Evolutionary conservation across 2,888 invertebrate species (phyloP).

Genomic region (Dione juno): DNA sequence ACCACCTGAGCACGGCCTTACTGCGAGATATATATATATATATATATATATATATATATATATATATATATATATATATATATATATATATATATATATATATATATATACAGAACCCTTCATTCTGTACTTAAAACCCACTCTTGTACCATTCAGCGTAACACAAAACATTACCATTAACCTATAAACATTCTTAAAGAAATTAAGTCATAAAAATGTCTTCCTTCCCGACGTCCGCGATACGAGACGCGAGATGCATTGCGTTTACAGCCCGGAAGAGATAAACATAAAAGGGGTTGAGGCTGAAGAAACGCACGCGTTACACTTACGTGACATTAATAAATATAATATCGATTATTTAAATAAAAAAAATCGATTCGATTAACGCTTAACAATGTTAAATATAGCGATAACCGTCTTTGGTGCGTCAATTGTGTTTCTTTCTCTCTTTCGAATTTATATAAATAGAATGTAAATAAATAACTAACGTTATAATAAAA

Average conservation of each 20-base stretch:
- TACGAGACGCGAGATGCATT: slow-evolving; percentile 13
- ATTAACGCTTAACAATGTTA: too few species aligned
- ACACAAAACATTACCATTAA: slow-evolving; percentile 14
- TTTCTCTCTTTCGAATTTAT: too few species aligned
- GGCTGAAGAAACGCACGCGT: slow-evolving; percentile 2
- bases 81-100: too few species aligned
- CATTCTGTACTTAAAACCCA: not conserved
- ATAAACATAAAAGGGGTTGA: slow-evolving; percentile 26
- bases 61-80: too few species aligned
- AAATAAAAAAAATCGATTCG: not conserved
- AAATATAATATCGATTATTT: slow-evolving; percentile 8
- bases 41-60: too few species aligned
- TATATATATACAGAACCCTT: not conserved
- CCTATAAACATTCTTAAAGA: slow-evolving; percentile 21
- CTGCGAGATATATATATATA: too few species aligned
- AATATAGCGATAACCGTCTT: too few species aligned
- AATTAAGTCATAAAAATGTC: slow-evolving; percentile 23
- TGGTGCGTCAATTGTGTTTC: too few species aligned
- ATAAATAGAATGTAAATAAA: too few species aligned
- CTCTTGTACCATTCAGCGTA: not conserved
- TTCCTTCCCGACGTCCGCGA: slow-evolving; percentile 6
- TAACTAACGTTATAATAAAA: too few species aligned
- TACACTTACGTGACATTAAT: slow-evolving; percentile 22
- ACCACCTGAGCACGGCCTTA: too few species aligned
- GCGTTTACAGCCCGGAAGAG: slow-evolving; percentile 30